These are phyloP conservation scores for Rhinolophus sinicus DNA, from an alignment of 2,113 vertebrate species.

Conservation along the genomic window DNA sequence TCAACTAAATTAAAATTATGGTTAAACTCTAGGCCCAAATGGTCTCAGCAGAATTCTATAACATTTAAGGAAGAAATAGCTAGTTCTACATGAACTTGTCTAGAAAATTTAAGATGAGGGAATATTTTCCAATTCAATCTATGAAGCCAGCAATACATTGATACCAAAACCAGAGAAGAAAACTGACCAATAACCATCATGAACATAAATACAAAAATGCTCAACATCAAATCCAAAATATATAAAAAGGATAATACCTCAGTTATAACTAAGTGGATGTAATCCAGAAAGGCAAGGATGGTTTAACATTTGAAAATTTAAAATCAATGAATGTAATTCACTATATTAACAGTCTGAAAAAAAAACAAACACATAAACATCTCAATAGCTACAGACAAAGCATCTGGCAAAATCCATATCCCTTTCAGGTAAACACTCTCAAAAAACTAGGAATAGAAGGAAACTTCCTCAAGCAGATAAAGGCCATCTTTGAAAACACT, in stretches of 20 bases:
- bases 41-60: not conserved
- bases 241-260: not conserved
- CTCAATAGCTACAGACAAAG: not conserved
- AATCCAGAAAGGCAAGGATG: not conserved
- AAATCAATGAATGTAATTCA: not conserved
- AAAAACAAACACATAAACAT: not conserved
- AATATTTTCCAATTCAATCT: not conserved
- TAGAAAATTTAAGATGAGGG: not conserved
- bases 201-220: not conserved
- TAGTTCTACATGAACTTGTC: not conserved
- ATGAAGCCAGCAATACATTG: not conserved
- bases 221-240: not conserved
- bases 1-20: not conserved
- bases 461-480: not conserved
- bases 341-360: not conserved
- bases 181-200: not conserved
- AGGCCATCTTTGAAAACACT: not conserved
- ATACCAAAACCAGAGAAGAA: not conserved
- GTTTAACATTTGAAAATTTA: constrained; percentile 7
- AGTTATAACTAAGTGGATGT: not conserved
- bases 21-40: not conserved
- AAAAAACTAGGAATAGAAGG: not conserved
- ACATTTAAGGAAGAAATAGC: not conserved
- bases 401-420: not conserved
- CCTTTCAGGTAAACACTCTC: not conserved